Evolutionary conservation across 1,140 invertebrate genomes (phyloP).

Genomic region (Agrypnia vestita): DNA sequence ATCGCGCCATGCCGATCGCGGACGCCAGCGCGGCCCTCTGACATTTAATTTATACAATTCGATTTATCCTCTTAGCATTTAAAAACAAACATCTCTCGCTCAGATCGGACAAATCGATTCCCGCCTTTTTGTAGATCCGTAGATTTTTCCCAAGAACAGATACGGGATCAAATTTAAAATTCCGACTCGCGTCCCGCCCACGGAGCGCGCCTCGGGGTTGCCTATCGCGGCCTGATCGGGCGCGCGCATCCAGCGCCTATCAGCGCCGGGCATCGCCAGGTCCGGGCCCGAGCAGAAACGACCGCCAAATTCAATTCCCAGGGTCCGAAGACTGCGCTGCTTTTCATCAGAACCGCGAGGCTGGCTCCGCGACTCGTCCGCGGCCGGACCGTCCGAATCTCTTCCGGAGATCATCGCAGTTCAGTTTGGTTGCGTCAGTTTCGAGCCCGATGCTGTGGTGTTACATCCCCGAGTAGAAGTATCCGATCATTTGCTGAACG

Average conservation of each 20-base stretch:
- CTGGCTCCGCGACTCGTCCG: too few species aligned
- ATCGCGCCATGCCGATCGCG: slow-evolving; percentile 18
- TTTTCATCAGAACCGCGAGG: too few species aligned
- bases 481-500: too few species aligned
- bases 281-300: neutral
- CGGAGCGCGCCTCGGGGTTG: slow-evolving; percentile 47
- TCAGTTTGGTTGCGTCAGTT: too few species aligned
- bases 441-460: too few species aligned
- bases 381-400: too few species aligned
- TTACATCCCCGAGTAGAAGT: too few species aligned
- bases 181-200: slow-evolving; percentile 51
- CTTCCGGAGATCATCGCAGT: too few species aligned
- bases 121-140: slow-evolving; percentile 49
- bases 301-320: neutral
- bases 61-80: slow-evolving; percentile 40
- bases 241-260: slow-evolving; percentile 42
- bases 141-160: slow-evolving; percentile 53
- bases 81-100: slow-evolving; percentile 45
- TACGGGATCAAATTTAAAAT: slow-evolving; percentile 58
- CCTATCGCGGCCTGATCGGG: slow-evolving; percentile 40
- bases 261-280: slow-evolving; percentile 16
- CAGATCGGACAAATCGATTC: slow-evolving; percentile 49
- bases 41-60: slow-evolving; percentile 42
- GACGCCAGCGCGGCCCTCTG: slow-evolving; percentile 10
- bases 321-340: too few species aligned